phyloP scores from a whole-genome alignment of 2,113 vertebrate species.

The Cichladusa arquata region DNA sequence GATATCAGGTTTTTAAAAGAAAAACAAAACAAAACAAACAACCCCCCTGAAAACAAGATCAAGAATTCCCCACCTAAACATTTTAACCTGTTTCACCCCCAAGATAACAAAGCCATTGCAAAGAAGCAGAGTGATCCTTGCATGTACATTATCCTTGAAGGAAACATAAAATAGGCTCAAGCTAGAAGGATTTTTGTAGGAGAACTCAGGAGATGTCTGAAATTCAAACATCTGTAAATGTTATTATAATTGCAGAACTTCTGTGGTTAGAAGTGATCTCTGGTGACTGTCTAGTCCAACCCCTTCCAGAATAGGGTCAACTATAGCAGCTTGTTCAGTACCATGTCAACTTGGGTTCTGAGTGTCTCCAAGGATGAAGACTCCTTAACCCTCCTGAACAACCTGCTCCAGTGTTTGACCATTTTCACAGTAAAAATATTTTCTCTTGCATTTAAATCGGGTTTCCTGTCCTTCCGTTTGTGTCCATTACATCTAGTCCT shows the following conservation, averaged over 20 bases:
- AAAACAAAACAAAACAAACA: background rate
- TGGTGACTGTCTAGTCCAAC: background rate
- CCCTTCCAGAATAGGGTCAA: background rate
- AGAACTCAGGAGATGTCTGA: background rate
- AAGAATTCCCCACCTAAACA: too few relatives aligned
- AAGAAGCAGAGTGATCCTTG: background rate
- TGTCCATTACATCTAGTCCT: background rate
- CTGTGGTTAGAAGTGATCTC: background rate
- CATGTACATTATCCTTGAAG: background rate
- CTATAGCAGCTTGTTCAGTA: too few relatives aligned
- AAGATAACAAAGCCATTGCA: background rate
- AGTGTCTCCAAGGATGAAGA: background rate
- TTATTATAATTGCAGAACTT: background rate
- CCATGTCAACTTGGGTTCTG: background rate
- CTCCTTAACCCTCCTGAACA: background rate
- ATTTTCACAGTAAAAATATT: background rate
- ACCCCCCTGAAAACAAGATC: background rate
- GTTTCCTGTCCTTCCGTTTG: background rate
- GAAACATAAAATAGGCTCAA: background rate
- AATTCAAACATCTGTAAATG: background rate
- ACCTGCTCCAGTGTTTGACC: background rate
- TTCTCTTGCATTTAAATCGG: background rate
- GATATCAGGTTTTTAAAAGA: background rate
- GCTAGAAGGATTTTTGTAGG: background rate
- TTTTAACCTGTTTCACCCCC: background rate